Evolutionary conservation across 2,113 vertebrate genomes (phyloP), one percentile per base, ranked within the genome.

Genomic region (Urocitellus parryii): DNA sequence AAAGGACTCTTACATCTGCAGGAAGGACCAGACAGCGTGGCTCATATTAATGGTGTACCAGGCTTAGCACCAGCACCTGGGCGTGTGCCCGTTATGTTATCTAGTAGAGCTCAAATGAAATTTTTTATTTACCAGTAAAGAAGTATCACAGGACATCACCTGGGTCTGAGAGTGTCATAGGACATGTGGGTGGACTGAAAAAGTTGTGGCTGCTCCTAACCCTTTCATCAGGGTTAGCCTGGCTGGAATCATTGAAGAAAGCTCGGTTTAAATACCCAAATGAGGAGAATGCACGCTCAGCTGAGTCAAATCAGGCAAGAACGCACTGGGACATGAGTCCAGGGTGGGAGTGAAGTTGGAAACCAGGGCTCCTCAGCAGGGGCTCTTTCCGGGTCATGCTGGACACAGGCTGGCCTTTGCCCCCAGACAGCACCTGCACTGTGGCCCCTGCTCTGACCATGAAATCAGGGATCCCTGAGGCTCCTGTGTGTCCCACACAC

Each of bases 271-370:
- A 39, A 42, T 22, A 32, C 34, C 58, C 1, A 17, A 61, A 29
- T 1, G 3, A 42, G 4, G 39, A 45, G 1, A 37, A 9, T 1
- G 3, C 4, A 4, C 6, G 6, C 17, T 25, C 4, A 8, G 13
- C 32, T 1, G 39, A 24, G 53, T 27, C 5, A 22, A 6, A 37
- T 10, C 37, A 16, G 39, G 39, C 14, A 0, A 18, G 42, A 7
- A 5, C 4, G 13, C 2, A 1, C 16, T 14, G 13, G 61, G 5
- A 1, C 2, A 4, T 0, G 14, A 24, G n/a, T 13, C 61, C 29
- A 17, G 18, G 25, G 61, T 5, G 8, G 18, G 39, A 37, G 2
- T 0, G 4, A 14, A 8, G 56, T 25, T 9, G 11, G 32, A 24
- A 56, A 42, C 42, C 8, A 13, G 2, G 2, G 27, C 42, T 24